phyloP scores from a whole-genome alignment of 2,797 vertebrate genomes.

The Novumbra hubbsi region DNA sequence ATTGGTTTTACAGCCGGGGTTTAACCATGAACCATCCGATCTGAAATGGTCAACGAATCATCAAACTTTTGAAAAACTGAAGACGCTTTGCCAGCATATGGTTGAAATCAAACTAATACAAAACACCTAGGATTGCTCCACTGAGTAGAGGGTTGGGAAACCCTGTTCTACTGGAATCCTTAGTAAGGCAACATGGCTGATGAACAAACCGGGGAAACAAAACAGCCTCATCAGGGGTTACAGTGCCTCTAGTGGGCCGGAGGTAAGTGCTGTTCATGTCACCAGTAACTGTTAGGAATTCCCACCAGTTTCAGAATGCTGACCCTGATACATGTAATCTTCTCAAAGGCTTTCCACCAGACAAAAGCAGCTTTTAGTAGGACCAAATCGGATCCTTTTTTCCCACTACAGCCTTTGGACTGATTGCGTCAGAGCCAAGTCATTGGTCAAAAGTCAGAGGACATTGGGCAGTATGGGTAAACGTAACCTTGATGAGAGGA shows the following conservation, averaged over 20 bases:
- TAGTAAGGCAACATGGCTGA: conserved; percentile 67
- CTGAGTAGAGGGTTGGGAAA: too few species aligned
- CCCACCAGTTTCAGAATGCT: conserved; percentile 29
- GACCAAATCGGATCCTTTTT: too few species aligned
- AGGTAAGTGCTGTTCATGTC: conserved; percentile 32
- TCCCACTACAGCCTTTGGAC: too few species aligned
- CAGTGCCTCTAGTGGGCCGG: conserved; percentile 15
- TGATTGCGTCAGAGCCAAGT: too few species aligned
- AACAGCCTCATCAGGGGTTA: conserved; percentile 36
- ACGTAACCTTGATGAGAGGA: conserved; percentile 21
- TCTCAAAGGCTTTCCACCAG: conserved; percentile 52
- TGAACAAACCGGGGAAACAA: conserved; percentile 27
- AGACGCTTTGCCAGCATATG: too few species aligned
- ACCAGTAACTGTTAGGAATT: conserved; percentile 33
- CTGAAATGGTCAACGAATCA: too few species aligned
- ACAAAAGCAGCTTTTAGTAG: not conserved
- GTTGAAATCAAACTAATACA: too few species aligned
- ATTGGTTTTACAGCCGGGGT: not conserved
- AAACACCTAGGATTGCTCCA: too few species aligned
- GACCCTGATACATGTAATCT: conserved; percentile 49
- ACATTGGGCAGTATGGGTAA: too few species aligned
- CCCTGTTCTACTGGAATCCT: conserved; percentile 15
- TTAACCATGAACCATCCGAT: too few species aligned
- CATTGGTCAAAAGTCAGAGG: too few species aligned
- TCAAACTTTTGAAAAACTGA: too few species aligned